Evolutionary conservation across 1,140 invertebrate species (phyloP).

Genomic region (Octopus sinensis): DNA sequence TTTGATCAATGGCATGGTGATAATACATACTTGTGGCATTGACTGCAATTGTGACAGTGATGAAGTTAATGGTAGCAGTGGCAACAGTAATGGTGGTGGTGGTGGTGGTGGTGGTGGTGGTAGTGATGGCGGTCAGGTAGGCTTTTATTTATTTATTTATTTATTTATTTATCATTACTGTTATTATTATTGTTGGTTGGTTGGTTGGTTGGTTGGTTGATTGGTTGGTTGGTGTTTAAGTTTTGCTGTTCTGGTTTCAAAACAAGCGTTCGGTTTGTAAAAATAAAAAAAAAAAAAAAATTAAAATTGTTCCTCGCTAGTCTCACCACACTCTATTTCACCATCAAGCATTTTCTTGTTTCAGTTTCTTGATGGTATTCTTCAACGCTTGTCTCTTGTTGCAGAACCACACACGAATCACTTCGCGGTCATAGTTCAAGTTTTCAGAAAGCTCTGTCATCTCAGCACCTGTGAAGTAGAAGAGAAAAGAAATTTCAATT

Average conservation of each 20-base stretch:
- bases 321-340: slow-evolving; percentile 15
- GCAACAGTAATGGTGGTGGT: not conserved
- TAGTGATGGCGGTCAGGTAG: too few species aligned
- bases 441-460: slow-evolving; percentile 92
- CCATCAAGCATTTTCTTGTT: slow-evolving; percentile 48
- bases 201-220: slow-evolving; percentile 19
- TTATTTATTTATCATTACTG: not conserved
- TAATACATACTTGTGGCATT: not conserved
- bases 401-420: slow-evolving; percentile 98
- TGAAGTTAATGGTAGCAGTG: not conserved
- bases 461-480: slow-evolving; percentile 71
- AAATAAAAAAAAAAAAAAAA: slow-evolving; percentile 13
- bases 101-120: too few species aligned
- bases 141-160: too few species aligned
- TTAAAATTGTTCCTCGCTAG: slow-evolving; percentile 19
- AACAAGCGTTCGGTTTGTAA: slow-evolving; percentile 17
- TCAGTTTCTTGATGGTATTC: slow-evolving; percentile 73
- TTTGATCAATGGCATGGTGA: too few species aligned
- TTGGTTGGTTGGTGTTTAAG: slow-evolving; percentile 17
- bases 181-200: slow-evolving; percentile 18
- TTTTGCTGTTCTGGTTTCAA: slow-evolving; percentile 12
- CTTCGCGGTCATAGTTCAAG: slow-evolving; percentile 93
- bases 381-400: slow-evolving; percentile 96
- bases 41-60: not conserved
- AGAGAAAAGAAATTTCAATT: slow-evolving; percentile 10